A percentile compares a stretch with the other conserved stretches of the same genome.
phyloP scores from a whole-genome alignment of 2,888 invertebrate species.

The Achlya flavicornis region DNA sequence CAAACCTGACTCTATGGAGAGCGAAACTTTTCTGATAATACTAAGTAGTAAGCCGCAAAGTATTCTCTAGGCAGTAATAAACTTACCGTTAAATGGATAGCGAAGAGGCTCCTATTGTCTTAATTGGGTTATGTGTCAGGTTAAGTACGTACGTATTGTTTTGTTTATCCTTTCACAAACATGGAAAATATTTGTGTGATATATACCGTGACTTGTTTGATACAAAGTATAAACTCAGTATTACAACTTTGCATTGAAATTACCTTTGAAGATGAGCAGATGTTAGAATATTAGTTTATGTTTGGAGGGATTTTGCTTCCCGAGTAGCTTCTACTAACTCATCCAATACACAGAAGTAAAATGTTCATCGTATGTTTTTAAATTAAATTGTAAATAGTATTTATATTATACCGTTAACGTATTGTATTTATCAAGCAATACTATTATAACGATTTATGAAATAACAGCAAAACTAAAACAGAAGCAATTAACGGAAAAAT shows the following conservation, averaged over 20 bases:
- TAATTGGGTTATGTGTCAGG: conserved; percentile 58
- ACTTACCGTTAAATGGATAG: conserved; percentile 54
- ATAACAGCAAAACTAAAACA: too few species aligned
- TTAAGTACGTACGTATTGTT: conserved; percentile 44
- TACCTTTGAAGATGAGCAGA: too few species aligned
- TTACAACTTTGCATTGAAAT: not conserved
- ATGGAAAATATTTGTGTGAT: not conserved
- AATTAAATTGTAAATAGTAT: too few species aligned
- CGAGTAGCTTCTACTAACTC: too few species aligned
- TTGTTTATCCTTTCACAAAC: conserved; percentile 19
- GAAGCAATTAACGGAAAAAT: not conserved
- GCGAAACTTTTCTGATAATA: conserved; percentile 58
- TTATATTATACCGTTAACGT: too few species aligned
- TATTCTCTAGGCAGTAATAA: conserved; percentile 52
- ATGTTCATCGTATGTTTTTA: too few species aligned
- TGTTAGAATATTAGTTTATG: too few species aligned
- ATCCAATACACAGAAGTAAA: too few species aligned
- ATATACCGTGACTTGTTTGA: not conserved
- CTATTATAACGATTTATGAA: too few species aligned
- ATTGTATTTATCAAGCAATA: too few species aligned
- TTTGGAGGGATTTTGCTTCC: too few species aligned
- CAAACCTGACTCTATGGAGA: conserved; percentile 30
- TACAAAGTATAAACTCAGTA: not conserved
- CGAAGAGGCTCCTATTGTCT: conserved; percentile 39
- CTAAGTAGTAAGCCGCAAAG: conserved; percentile 49